Percentiles rank a stretch among this genome's conserved stretches.
Evolutionary conservation across 2,113 vertebrate genomes (phyloP).

Genomic region (Gymnocephalus cernua): DNA sequence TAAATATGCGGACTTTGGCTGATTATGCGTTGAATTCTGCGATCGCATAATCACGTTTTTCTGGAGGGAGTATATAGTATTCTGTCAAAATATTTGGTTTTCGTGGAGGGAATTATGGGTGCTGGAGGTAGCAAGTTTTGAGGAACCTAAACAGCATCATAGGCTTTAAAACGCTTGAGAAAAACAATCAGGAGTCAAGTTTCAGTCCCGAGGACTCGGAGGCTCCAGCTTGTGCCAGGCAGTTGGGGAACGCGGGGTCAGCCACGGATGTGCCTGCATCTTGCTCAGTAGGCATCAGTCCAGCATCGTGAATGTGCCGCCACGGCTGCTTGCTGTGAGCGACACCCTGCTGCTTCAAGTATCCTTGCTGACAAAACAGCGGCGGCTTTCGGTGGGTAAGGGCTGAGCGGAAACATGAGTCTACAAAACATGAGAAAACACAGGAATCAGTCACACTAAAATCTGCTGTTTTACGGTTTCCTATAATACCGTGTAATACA

Average conservation of each 20-base stretch:
- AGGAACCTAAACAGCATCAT: conserved; percentile 23
- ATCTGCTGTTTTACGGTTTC: too few species aligned
- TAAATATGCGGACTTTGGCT: too few species aligned
- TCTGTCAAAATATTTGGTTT: conserved; percentile 43
- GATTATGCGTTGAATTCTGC: too few species aligned
- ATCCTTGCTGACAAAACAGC: conserved; percentile 91
- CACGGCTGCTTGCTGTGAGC: conserved; percentile 69
- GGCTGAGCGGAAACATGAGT: conserved; percentile 92
- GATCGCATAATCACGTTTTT: too few species aligned
- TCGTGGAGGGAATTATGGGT: background rate
- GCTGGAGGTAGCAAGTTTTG: conserved; percentile 61
- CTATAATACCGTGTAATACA: too few species aligned
- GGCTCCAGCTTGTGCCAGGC: conserved; percentile 71
- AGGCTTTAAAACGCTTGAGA: background rate
- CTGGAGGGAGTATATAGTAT: too few species aligned
- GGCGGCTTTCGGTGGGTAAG: conserved; percentile 91
- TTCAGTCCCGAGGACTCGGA: conserved; percentile 82
- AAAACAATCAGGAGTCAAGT: conserved; percentile 83
- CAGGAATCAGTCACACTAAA: background rate
- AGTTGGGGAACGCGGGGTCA: conserved; percentile 61
- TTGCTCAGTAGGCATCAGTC: conserved; percentile 55
- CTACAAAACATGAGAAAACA: conserved; percentile 73
- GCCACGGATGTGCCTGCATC: background rate
- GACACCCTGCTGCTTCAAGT: conserved; percentile 87
- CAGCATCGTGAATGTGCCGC: conserved; percentile 67